phyloP scores from a whole-genome alignment of 2,113 vertebrate genomes.

The Phylloscopus trochilus region DNA sequence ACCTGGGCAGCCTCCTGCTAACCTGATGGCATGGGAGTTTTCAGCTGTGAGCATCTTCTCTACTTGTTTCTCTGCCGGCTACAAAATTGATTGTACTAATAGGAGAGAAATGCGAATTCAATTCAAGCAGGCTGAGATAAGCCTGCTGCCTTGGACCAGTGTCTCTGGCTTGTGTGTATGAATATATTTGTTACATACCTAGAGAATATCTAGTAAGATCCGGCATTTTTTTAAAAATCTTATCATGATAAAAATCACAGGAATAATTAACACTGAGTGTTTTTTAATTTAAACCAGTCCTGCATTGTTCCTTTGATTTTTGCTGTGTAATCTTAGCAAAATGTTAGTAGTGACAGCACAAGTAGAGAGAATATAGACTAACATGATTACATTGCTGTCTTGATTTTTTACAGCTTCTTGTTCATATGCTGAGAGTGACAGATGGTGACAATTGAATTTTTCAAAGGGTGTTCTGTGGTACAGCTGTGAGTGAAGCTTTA shows the following conservation, averaged over 20 bases:
- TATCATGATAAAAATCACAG: not conserved
- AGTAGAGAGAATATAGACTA: not conserved
- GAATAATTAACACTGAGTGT: not conserved
- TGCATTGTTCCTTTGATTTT: not conserved
- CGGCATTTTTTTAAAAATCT: not conserved
- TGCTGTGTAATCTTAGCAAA: not conserved
- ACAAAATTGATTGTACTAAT: not conserved
- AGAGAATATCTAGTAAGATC: not conserved
- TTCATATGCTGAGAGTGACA: not conserved
- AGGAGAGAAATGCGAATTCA: not conserved
- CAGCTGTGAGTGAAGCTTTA: not conserved
- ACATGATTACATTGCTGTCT: not conserved
- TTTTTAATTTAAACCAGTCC: not conserved
- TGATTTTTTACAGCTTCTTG: not conserved
- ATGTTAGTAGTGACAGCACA: not conserved
- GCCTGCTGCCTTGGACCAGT: not conserved
- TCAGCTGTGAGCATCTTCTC: not conserved
- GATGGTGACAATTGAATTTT: not conserved
- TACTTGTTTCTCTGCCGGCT: not conserved
- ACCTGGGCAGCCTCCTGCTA: not conserved
- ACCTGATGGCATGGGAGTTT: accelerated
- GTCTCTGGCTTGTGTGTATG: not conserved
- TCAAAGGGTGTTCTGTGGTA: not conserved
- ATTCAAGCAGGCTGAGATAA: not conserved
- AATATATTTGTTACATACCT: not conserved